Percentiles rank a stretch among this genome's conserved stretches.
Conservation (phyloP, 2,113 vertebrate species). For the Leucopsar rothschildi region DNA sequence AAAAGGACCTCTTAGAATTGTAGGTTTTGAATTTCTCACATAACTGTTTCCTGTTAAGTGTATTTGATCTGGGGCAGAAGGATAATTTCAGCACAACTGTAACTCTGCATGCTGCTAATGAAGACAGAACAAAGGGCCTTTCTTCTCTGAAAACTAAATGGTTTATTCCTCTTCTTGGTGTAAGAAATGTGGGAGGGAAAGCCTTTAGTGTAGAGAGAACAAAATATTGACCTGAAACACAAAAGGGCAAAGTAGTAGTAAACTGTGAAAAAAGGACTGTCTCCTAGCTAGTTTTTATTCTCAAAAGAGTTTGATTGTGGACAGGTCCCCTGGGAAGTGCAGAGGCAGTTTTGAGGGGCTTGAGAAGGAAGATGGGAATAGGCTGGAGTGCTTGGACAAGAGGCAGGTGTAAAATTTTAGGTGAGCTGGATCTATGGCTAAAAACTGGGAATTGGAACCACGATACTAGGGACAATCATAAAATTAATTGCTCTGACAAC, state of each 20-base stretch:
- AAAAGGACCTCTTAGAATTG: background rate
- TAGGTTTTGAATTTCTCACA: background rate
- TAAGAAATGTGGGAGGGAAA: background rate
- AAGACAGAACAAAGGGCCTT: background rate
- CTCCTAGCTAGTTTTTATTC: background rate
- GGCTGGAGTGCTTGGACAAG: fast-evolving
- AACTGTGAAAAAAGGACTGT: background rate
- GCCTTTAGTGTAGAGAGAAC: background rate
- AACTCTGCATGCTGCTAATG: background rate
- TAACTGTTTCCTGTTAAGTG: background rate
- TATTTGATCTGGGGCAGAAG: background rate
- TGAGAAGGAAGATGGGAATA: background rate
- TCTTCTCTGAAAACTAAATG: background rate
- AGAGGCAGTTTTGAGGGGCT: background rate
- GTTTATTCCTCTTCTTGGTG: background rate
- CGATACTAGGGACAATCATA: fast-evolving
- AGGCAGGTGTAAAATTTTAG: background rate
- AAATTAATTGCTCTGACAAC: background rate
- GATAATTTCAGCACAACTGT: background rate
- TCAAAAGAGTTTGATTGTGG: background rate
- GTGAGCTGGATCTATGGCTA: background rate
- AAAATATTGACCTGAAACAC: background rate
- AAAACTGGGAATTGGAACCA: background rate
- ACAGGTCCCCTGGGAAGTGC: background rate
- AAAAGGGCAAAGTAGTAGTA: background rate